phyloP scores from a whole-genome alignment of 2,113 vertebrate species.

The Tinamus guttatus region DNA sequence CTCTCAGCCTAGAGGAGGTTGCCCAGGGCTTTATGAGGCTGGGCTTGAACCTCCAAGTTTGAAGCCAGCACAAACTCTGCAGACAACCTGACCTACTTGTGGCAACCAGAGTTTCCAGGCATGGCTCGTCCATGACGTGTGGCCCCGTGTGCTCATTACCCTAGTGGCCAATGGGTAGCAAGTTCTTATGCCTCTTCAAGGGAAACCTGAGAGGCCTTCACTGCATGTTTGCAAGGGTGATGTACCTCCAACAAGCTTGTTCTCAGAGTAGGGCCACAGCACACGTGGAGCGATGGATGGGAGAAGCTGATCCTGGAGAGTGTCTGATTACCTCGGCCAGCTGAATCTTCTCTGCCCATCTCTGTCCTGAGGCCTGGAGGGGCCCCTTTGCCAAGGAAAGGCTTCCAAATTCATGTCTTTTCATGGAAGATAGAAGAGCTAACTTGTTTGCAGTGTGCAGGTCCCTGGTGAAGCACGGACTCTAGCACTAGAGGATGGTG shows the following conservation, averaged over 20 bases:
- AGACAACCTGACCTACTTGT: background rate
- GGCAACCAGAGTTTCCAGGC: background rate
- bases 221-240: background rate
- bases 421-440: background rate
- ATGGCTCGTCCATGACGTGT: rapidly evolving
- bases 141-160: rapidly evolving
- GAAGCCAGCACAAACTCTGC: background rate
- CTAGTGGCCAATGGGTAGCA: background rate
- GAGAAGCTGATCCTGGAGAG: background rate
- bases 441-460: rapidly evolving
- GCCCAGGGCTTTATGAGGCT: background rate
- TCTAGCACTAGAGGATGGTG: background rate
- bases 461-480: background rate
- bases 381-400: background rate
- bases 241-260: background rate
- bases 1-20: background rate
- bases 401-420: background rate
- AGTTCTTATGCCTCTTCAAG: rapidly evolving
- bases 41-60: background rate
- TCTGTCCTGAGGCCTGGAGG: background rate
- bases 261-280: background rate
- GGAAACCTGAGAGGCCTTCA: background rate
- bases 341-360: rapidly evolving
- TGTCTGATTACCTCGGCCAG: background rate
- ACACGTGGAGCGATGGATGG: background rate